These are phyloP conservation scores for Lasioglossum albipes DNA, from an alignment of 1,140 invertebrate genomes.

Conservation along the genomic window DNA sequence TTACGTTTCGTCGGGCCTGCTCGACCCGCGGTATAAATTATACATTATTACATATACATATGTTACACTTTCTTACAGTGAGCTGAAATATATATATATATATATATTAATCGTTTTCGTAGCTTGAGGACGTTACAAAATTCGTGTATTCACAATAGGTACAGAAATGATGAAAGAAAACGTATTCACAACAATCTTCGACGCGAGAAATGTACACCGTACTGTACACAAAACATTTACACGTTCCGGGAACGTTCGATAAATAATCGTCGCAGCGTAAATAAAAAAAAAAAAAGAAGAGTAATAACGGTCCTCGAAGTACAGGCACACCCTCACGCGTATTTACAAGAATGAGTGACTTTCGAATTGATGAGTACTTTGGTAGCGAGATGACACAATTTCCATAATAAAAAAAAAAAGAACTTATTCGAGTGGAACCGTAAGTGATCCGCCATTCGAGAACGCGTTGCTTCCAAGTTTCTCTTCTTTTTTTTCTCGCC, in stretches of 20 bases:
- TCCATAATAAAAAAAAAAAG: neutral
- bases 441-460: slow-evolving; percentile 8
- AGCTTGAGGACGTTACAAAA: neutral
- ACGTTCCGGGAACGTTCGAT: slow-evolving; percentile 19
- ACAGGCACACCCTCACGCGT: slow-evolving; percentile 21
- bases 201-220: slow-evolving; percentile 11
- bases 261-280: slow-evolving; percentile 30
- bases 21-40: slow-evolving; percentile 46
- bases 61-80: slow-evolving; percentile 56
- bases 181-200: slow-evolving; percentile 22
- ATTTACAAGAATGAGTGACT: slow-evolving; percentile 56
- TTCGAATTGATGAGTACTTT: slow-evolving; percentile 51
- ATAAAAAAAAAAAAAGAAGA: neutral
- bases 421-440: neutral
- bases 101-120: neutral
- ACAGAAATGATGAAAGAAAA: neutral
- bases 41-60: slow-evolving; percentile 40
- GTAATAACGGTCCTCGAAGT: slow-evolving; percentile 22
- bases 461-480: too few relatives aligned
- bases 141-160: slow-evolving; percentile 26
- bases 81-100: slow-evolving; percentile 18
- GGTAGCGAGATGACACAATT: slow-evolving; percentile 57
- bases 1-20: neutral
- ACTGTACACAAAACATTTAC: slow-evolving; percentile 39
- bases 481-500: neutral